Evolutionary conservation across 2,113 vertebrate species (phyloP), one percentile per base, ranked within the genome.

Genomic region (Crypturellus undulatus): DNA sequence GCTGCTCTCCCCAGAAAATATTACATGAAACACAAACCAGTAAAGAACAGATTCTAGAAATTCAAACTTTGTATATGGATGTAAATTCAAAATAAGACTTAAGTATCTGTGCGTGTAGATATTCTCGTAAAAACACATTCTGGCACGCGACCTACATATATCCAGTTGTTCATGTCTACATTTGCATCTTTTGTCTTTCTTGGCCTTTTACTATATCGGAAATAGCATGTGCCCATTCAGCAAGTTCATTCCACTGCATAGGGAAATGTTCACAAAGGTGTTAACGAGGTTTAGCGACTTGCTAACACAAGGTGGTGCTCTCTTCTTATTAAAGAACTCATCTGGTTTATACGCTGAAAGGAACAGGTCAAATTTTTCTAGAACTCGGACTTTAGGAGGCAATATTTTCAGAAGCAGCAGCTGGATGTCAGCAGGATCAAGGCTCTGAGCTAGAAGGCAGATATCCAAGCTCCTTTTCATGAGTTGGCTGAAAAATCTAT

Each of bases 231-330:
- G 1, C 12, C 63, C 43, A 8, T 36, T 79, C 30, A 52, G 43
- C 4, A 5, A 58, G n/a, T 54, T 43, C 28, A 54, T 45, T 52
- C 19, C 28, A 19, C 18, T 22, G 1, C 0, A 49, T 0, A 1
- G 60, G 43, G 47, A 32, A 54, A 45, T 1, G 1, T 40, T 78
- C 80, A 7, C 22, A 5, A 16, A 3, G 9, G 43, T 4, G 17
- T 19, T 47, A n/a, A n/a, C 22, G 54, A 93, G 89, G 88, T 90
- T 88, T 69, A 75, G 69, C 81, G 83, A 86, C n/a, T 95, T 84
- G 52, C 47, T 75, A 95, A 97, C 98, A 97, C 98, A 96, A 98
- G 98, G 93, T 97, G 97, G 98, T 97, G 98, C 98, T 98, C 97
- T 98, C 82, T 87, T 98, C 97, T 98, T 91, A 97, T 19, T 77